A percentile compares a stretch with the other conserved stretches of the same genome.
Conservation (phyloP, 2,797 vertebrate species). For the Pygocentrus nattereri region DNA sequence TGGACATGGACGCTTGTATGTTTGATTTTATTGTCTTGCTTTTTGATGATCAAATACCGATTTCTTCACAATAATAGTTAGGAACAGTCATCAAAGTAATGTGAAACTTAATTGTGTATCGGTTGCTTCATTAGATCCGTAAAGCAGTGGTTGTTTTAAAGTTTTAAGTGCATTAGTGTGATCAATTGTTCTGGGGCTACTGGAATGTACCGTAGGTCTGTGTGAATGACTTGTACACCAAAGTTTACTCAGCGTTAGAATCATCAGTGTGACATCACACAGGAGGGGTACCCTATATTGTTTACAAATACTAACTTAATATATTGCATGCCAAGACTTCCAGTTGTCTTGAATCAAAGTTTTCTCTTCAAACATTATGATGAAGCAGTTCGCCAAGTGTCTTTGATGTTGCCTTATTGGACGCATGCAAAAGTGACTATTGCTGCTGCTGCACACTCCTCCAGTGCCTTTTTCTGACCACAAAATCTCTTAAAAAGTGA, state of each 20-base stretch:
- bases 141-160: constrained; percentile 8
- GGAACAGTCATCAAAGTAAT: constrained; percentile 9
- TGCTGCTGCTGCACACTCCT: constrained; percentile 15
- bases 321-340: constrained; percentile 4
- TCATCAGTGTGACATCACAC: constrained; percentile 20
- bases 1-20: not conserved
- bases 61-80: constrained; percentile 21
- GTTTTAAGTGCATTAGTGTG: not conserved
- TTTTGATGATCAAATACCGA: constrained; percentile 19
- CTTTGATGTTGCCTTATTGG: constrained; percentile 14
- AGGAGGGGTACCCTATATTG: constrained; percentile 14
- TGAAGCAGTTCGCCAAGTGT: not conserved
- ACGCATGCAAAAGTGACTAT: not conserved
- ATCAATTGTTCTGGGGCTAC: not conserved
- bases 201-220: constrained; percentile 6
- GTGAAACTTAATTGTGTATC: not conserved
- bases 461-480: constrained; percentile 20
- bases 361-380: constrained; percentile 8
- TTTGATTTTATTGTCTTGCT: constrained; percentile 24
- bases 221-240: constrained; percentile 2
- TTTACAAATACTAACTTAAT: constrained; percentile 48
- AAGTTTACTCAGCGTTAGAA: constrained; percentile 45
- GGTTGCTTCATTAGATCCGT: not conserved
- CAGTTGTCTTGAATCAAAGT: constrained; percentile 21
- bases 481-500: constrained; percentile 25